A percentile compares a stretch with the other conserved stretches of the same genome.
Conservation (phyloP, 2,888 invertebrate species). For the Thymelicus acteon region DNA sequence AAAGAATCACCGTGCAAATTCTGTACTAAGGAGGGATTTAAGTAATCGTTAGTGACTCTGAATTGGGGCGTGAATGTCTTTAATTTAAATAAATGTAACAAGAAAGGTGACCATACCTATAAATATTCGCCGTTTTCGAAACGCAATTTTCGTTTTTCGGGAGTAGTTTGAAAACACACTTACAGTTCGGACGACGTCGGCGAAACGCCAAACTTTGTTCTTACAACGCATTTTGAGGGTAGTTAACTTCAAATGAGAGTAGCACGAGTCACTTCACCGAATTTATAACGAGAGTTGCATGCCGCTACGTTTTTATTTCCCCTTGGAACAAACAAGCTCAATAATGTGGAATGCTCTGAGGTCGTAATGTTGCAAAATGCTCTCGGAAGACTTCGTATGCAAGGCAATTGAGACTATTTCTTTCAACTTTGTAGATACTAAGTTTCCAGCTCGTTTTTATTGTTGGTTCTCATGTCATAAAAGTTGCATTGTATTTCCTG, state of each 20-base stretch:
- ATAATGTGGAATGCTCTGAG: slow-evolving; percentile 28
- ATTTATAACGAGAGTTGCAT: slow-evolving; percentile 51
- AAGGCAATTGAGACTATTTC: slow-evolving; percentile 25
- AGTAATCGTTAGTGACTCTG: too few relatives aligned
- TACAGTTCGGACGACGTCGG: slow-evolving; percentile 46
- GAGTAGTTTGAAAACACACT: slow-evolving; percentile 50
- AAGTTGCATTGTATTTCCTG: slow-evolving; percentile 21
- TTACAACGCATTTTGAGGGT: slow-evolving; percentile 61
- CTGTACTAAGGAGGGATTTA: too few relatives aligned
- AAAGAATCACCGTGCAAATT: too few relatives aligned
- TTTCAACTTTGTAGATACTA: slow-evolving; percentile 23
- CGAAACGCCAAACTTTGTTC: slow-evolving; percentile 61
- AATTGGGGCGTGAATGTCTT: too few relatives aligned
- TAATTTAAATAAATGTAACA: neutral
- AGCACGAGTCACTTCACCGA: slow-evolving; percentile 65
- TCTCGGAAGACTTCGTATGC: slow-evolving; percentile 29
- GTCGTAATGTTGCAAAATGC: slow-evolving; percentile 28
- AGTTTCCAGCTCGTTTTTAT: slow-evolving; percentile 21
- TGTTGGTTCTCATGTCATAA: slow-evolving; percentile 22
- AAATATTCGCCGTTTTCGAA: slow-evolving; percentile 12
- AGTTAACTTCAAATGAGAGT: slow-evolving; percentile 64
- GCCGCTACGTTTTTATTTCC: slow-evolving; percentile 47
- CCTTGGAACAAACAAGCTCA: slow-evolving; percentile 31
- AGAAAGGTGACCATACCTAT: neutral
- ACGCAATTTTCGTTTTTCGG: slow-evolving; percentile 43